Evolutionary conservation across 2,888 invertebrate species (phyloP), one percentile per base, ranked within the genome.

Genomic region (Dryococelus australis): DNA sequence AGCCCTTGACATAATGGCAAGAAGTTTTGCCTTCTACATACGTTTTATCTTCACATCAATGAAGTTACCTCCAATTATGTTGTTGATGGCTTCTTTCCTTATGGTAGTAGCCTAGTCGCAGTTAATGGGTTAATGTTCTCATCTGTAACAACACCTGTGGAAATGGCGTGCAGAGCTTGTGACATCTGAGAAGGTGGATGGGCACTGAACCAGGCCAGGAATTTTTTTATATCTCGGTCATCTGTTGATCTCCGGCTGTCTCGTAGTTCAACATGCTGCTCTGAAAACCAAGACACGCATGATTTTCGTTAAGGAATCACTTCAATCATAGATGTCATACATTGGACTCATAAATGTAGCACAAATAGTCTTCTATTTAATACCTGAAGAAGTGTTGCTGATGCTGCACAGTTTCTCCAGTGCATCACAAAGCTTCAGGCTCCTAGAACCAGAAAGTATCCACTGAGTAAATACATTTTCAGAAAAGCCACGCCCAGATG

Each of bases 341-440:
- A 65, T 24, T n/a, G 65, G 1, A 20, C 20, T 12, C 16, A 16
- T 65, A 1, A 20, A 65, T n/a, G 16, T 0, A 65, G 65, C n/a
- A 16, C 20, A n/a, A 65, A 65, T 8, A 24, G 8, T 16, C 65
- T 65, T 65, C 20, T 47, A 47, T 47, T 10, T 47, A 6, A 47
- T 16, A 65, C 65, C 65, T 65, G 65, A 65, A 65, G 65, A 65
- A 65, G 65, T 65, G 20, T 65, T 65, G 16, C 65, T 65, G 65
- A 65, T 65, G 65, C n/a, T 24, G n/a, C 65, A 65, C 65, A 65
- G 24, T 65, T 65, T 65, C 20, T n/a, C 65, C 65, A 65, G 24
- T 65, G 65, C 65, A 65, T 65, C 65, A 65, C 65, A 65, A 65
- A 65, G 65, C 65, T 65, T n/a, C 65, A 65, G 65, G n/a, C 65